Percentiles rank a stretch among this genome's conserved stretches.
Evolutionary conservation across 1,140 invertebrate species (phyloP).

Genomic region (Rhopalosiphum maidis): DNA sequence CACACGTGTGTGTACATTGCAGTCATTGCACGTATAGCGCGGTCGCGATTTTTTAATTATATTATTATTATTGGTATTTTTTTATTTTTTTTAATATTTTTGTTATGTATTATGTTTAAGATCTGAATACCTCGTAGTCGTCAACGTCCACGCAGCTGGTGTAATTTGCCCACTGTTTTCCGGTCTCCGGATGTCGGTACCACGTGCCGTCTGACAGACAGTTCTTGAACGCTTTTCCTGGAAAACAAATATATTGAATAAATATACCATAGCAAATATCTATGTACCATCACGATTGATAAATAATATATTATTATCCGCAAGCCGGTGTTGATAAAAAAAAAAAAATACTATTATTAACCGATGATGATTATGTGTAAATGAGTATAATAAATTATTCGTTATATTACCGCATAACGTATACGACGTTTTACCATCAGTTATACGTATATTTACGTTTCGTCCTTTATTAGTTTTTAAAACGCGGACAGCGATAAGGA

Average conservation of each 20-base stretch:
- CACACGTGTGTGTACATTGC: neutral
- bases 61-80: neutral
- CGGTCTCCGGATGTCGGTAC: slow-evolving; percentile 66
- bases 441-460: no score
- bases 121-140: slow-evolving; percentile 63
- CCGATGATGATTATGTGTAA: neutral
- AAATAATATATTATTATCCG: neutral
- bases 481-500: no score
- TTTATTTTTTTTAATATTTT: no score
- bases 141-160: slow-evolving; percentile 65
- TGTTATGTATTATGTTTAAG: neutral
- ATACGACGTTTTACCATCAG: no score
- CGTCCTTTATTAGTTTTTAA: no score
- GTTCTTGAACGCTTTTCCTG: slow-evolving; percentile 67
- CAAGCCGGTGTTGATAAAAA: neutral
- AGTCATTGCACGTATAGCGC: neutral
- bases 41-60: neutral
- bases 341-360: neutral
- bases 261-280: neutral
- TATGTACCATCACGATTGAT: no score
- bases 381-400: neutral
- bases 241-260: neutral
- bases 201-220: slow-evolving; percentile 69
- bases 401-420: neutral
- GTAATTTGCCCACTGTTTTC: slow-evolving; percentile 77